A percentile compares a stretch with the other conserved stretches of the same genome.
Conservation (phyloP, 2,113 vertebrate species). For the Microtus montanus region DNA sequence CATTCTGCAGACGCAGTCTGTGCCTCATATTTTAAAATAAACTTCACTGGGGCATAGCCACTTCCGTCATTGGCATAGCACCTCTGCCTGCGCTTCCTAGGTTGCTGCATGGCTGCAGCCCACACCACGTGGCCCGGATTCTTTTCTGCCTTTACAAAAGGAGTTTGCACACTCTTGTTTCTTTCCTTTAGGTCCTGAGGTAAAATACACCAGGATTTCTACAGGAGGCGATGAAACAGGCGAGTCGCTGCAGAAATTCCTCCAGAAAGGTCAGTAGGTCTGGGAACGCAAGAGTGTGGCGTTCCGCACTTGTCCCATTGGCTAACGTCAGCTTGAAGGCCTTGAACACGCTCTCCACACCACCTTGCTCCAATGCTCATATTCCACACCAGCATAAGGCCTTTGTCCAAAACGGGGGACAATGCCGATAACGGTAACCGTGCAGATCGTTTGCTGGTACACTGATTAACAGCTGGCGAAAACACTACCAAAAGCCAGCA, state of each 20-base stretch:
- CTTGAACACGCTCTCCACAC: background rate
- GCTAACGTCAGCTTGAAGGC: background rate
- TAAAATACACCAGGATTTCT: conserved; percentile 87
- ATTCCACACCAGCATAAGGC: conserved; percentile 24
- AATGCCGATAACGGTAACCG: background rate
- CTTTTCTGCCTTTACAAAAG: too few species aligned
- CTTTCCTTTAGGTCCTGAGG: conserved; percentile 84
- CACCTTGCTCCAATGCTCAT: background rate
- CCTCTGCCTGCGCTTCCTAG: background rate
- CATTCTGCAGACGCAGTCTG: background rate
- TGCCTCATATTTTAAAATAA: background rate
- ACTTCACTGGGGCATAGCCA: background rate
- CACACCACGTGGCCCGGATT: background rate
- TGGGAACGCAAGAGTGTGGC: background rate
- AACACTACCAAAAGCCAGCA: background rate
- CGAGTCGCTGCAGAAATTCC: conserved; percentile 85
- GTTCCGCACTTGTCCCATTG: background rate
- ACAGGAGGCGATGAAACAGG: conserved; percentile 81
- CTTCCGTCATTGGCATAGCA: background rate
- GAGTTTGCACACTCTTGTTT: background rate
- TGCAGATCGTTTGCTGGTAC: background rate
- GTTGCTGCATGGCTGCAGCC: background rate
- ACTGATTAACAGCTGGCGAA: conserved; percentile 2
- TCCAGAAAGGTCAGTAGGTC: conserved; percentile 86
- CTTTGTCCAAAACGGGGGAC: background rate